Evolutionary conservation across 2,797 vertebrate species (phyloP), one percentile per base, ranked within the genome.

Genomic region (Sebastes taczanowskii): DNA sequence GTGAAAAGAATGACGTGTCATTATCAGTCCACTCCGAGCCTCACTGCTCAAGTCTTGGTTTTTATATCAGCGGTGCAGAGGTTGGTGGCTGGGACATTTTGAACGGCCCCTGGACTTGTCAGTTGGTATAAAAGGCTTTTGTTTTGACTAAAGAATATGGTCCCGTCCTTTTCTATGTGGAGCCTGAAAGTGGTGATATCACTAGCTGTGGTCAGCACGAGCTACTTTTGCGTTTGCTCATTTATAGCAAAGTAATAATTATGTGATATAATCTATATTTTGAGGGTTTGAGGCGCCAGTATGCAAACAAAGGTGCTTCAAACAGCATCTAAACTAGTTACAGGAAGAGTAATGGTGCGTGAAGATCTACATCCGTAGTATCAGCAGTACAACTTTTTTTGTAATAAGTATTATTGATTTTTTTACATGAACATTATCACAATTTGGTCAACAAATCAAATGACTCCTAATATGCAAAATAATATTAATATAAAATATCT

Each of bases 1-100:
- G 88, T 85, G 85, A 89, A 93, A 90, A 92, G 91, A 91, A 85
- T 84, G 89, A 91, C 61, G 62, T 87, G 89, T 92, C 90, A 93
- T 93, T 93, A 95, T 93, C 88, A 83, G 84, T 90, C 86, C 86
- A 77, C 88, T 92, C 85, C 71, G 71, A 88, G 84, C 87, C 72
- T 78, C 88, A 65, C 81, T 49, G 84, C 83, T 87, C 81, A 75
- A 78, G 77, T 88, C 84, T 73, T 76, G 83, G 71, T 74, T 91
- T 88, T 88, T 83, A 65, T 82, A 77, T 85, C 77, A 67, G 75
- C 7, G 1, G 23, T 63, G 71, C 66, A 27, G 73, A 83, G 80
- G 86, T 87, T 82, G 77, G 80, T 49, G 74, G 78, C 79, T 59
- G 63, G 81, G 86, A 70, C 74, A 76, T 86, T 87, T 77, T 75